These are phyloP conservation scores for Intellagama lesueurii DNA, from an alignment of 2,797 vertebrate genomes.

Conservation along the genomic window DNA sequence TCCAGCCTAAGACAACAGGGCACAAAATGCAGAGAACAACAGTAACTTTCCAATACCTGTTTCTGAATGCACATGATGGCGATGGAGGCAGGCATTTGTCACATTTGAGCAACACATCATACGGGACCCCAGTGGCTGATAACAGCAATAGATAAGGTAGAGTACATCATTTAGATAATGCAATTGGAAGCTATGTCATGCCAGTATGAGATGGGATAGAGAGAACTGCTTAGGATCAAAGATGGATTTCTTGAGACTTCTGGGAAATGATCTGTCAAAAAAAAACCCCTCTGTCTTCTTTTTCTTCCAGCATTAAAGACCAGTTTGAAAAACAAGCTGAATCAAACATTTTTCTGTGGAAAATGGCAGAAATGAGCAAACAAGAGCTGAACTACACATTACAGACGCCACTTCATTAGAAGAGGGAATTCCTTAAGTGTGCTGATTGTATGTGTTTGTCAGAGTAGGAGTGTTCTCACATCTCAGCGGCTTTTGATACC, in stretches of 20 bases:
- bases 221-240: neutral
- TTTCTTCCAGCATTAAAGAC: too few relatives aligned
- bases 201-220: neutral
- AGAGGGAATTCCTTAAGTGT: too few relatives aligned
- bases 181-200: neutral
- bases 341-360: neutral
- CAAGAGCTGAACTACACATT: too few relatives aligned
- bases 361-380: neutral
- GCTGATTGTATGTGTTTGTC: too few relatives aligned
- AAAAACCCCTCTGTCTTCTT: neutral
- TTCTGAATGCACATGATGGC: neutral
- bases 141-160: neutral
- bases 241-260: neutral
- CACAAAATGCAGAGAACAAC: neutral
- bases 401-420: too few relatives aligned
- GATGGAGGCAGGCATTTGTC: neutral
- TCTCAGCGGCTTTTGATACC: too few relatives aligned
- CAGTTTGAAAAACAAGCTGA: neutral
- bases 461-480: too few relatives aligned
- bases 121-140: neutral
- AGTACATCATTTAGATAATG: neutral
- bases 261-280: neutral
- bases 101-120: neutral
- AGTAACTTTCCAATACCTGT: neutral
- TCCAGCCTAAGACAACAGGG: conserved; percentile 81